Evolutionary conservation across 2,888 invertebrate genomes (phyloP).

Genomic region (Apoda limacodes): DNA sequence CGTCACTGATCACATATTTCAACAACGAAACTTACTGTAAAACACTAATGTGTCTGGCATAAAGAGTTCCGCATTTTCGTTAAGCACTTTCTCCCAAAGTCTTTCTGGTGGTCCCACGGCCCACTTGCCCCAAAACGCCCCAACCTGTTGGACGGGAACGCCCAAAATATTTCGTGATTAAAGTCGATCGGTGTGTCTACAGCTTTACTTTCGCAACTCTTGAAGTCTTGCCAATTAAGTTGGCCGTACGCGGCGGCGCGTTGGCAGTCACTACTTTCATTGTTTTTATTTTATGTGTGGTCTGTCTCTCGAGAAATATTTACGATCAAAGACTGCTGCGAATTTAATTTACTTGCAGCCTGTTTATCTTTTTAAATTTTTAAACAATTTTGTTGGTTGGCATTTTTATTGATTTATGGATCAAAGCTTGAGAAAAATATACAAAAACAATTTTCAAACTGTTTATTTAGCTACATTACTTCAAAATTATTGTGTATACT

Average conservation of each 20-base stretch:
- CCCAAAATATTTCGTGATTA: conserved; percentile 59
- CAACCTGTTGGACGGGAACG: conserved; percentile 53
- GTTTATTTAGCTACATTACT: no score
- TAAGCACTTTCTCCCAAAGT: conserved; percentile 55
- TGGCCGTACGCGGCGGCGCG: conserved; percentile 18
- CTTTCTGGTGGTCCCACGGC: conserved; percentile 62
- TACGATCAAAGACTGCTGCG: no score
- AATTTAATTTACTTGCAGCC: no score
- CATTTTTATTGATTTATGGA: no score
- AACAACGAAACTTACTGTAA: conserved; percentile 43
- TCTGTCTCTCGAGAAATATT: no score
- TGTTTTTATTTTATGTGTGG: no score
- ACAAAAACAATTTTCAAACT: no score
- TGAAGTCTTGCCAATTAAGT: conserved; percentile 46
- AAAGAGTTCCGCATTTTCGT: conserved; percentile 44
- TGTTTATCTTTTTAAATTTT: no score
- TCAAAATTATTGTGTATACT: no score
- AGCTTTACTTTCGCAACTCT: conserved; percentile 45
- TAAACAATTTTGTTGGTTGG: no score
- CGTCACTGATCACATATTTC: conserved; percentile 36
- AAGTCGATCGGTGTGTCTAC: conserved; percentile 40
- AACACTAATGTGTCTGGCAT: conserved; percentile 34
- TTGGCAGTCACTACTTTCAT: no score
- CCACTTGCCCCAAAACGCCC: conserved; percentile 39
- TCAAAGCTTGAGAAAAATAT: no score